These are phyloP conservation scores for Peromyscus melanophrys DNA, from an alignment of 2,797 vertebrate species.

Conservation along the genomic window DNA sequence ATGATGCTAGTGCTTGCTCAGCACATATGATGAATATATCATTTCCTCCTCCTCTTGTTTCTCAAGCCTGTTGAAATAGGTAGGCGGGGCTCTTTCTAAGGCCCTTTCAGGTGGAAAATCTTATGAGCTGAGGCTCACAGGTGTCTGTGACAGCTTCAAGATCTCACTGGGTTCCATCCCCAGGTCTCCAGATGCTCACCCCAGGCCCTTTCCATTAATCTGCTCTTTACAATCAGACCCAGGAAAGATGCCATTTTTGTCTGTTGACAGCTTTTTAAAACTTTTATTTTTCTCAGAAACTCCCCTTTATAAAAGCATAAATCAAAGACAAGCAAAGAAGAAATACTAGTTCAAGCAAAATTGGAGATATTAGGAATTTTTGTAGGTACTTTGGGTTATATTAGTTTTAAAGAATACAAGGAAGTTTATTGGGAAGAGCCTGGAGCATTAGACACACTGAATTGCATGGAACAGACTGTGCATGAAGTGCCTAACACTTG, in stretches of 20 bases:
- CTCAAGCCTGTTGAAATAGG: constrained; percentile 16
- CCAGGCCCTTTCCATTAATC: constrained; percentile 1
- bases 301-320: background rate
- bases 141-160: background rate
- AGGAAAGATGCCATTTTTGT: constrained; percentile 14
- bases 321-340: background rate
- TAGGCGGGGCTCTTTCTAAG: background rate
- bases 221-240: constrained; percentile 43
- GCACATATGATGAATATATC: background rate
- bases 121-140: background rate
- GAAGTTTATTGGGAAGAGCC: background rate
- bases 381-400: background rate
- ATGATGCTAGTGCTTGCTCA: background rate
- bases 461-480: background rate
- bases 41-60: constrained; percentile 30
- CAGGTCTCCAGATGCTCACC: background rate
- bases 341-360: background rate
- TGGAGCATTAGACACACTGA: background rate
- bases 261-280: background rate
- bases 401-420: background rate
- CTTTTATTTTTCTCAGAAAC: constrained; percentile 11
- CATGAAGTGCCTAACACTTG: background rate
- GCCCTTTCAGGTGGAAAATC: background rate
- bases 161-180: background rate
- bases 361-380: constrained; percentile 33